Percentiles rank a stretch among this genome's conserved stretches.
These are phyloP conservation scores for Upupa epops DNA, from an alignment of 2,113 vertebrate genomes.

Conservation along the genomic window DNA sequence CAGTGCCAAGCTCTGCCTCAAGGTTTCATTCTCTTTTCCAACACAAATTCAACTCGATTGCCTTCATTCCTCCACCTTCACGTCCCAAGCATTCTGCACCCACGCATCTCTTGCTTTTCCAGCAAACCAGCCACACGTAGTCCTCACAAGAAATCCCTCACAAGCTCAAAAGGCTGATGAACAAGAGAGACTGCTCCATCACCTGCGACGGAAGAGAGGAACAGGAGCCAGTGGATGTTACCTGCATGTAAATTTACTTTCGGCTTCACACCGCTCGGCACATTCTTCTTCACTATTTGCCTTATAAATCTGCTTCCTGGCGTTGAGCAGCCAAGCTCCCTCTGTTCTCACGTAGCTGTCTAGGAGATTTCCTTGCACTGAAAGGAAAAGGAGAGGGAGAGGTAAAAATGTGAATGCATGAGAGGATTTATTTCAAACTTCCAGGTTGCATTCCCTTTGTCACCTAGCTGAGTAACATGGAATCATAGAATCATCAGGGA, in stretches of 20 bases:
- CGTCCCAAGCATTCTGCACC: not conserved
- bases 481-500: too few relatives aligned
- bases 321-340: conserved; percentile 60
- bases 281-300: conserved; percentile 53
- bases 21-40: not conserved
- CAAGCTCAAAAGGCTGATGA: not conserved
- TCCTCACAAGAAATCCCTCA: not conserved
- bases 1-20: not conserved
- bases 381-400: not conserved
- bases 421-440: not conserved
- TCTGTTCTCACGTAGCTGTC: conserved; percentile 56
- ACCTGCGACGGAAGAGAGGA: not conserved
- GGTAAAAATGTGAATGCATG: not conserved
- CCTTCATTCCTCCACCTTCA: not conserved
- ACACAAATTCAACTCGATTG: not conserved
- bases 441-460: not conserved
- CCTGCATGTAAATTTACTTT: conserved; percentile 50
- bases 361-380: conserved; percentile 24
- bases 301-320: conserved; percentile 24
- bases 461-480: not conserved
- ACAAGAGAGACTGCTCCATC: not conserved
- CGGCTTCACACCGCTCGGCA: conserved; percentile 32
- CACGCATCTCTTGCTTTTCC: not conserved
- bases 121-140: not conserved
- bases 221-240: not conserved